Conservation (phyloP, 2,797 vertebrate genomes). For the Sitta carolinensis region DNA sequence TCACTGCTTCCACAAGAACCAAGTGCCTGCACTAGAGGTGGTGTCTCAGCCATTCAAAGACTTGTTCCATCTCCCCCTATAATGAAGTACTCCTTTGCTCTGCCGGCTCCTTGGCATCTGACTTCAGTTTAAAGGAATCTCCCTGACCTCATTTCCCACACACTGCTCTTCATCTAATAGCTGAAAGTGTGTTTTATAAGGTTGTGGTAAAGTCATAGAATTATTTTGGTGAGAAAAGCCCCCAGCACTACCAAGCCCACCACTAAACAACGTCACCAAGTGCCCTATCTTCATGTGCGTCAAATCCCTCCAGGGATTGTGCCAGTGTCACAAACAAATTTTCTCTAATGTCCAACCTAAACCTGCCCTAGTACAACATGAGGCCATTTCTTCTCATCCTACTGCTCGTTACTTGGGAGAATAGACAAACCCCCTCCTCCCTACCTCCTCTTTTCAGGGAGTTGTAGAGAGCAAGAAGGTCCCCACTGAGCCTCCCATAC, state of each 20-base stretch:
- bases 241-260: not conserved
- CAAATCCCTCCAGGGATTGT: not conserved
- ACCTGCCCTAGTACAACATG: not conserved
- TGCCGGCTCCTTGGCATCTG: not conserved
- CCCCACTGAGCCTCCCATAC: not conserved
- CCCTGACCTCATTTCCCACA: not conserved
- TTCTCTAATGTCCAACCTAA: not conserved
- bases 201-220: not conserved
- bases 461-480: not conserved
- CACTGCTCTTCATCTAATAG: not conserved
- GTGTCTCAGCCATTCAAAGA: not conserved
- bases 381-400: not conserved
- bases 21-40: not conserved
- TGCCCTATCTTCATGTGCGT: rapidly evolving
- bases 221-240: not conserved
- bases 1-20: not conserved
- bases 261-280: not conserved
- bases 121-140: not conserved
- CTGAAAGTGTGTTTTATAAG: not conserved
- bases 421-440: not conserved
- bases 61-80: not conserved
- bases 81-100: not conserved
- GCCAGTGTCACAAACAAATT: not conserved
- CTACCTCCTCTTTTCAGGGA: not conserved
- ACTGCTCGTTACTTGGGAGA: not conserved